Conservation (phyloP, 2,888 invertebrate genomes). For the Cheilosia soror region DNA sequence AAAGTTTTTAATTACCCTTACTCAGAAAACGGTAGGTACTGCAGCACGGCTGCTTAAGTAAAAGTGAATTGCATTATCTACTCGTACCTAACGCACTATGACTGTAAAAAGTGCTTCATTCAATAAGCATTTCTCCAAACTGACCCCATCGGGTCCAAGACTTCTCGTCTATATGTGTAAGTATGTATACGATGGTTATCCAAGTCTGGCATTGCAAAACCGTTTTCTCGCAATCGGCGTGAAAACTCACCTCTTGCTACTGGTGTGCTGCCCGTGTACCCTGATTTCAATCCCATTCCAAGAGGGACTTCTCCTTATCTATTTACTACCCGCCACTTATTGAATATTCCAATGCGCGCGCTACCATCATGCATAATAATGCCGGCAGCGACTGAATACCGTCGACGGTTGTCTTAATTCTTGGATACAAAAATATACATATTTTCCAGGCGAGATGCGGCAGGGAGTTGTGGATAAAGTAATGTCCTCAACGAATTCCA, state of each 20-base stretch:
- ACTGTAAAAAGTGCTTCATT: neutral
- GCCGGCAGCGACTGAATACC: conserved; percentile 62
- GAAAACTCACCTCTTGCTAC: conserved; percentile 70
- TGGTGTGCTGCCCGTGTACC: conserved; percentile 38
- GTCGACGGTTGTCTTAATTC: conserved; percentile 70
- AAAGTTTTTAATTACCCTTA: no score
- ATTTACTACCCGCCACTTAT: conserved; percentile 68
- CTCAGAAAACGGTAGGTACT: no score
- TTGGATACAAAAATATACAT: conserved; percentile 52
- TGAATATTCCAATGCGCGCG: conserved; percentile 70
- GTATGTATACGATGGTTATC: conserved; percentile 33
- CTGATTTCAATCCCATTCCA: conserved; percentile 62
- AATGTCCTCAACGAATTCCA: conserved; percentile 72
- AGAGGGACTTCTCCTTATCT: conserved; percentile 64
- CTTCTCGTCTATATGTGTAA: conserved; percentile 12
- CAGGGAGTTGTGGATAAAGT: conserved; percentile 41
- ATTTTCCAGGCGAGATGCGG: conserved; percentile 33
- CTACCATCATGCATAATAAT: conserved; percentile 75
- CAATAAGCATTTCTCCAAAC: neutral
- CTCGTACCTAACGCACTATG: no score
- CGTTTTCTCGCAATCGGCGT: conserved; percentile 72
- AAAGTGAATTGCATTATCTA: no score
- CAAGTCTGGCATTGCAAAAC: conserved; percentile 30
- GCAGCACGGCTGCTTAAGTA: no score
- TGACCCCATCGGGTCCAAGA: neutral